These are phyloP conservation scores for Latheticus oryzae DNA, from an alignment of 2,888 invertebrate genomes.

Conservation along the genomic window DNA sequence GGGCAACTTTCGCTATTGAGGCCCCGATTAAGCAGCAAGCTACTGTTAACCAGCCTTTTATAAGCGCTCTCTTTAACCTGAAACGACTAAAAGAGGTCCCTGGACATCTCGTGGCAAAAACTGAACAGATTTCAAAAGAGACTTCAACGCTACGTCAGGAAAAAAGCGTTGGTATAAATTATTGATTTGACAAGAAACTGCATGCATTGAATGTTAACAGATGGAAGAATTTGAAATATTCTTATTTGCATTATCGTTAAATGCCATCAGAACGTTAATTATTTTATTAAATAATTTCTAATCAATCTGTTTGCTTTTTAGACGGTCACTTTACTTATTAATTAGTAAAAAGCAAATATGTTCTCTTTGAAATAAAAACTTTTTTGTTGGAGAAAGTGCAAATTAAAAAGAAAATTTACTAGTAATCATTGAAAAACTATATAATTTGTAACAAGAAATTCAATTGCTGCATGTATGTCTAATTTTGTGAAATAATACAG, in stretches of 20 bases:
- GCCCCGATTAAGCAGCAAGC: constrained; percentile 55
- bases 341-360: constrained; percentile 24
- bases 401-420: constrained; percentile 22
- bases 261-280: constrained; percentile 10
- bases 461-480: no score
- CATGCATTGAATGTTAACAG: neutral
- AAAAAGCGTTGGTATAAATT: neutral
- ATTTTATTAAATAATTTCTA: constrained; percentile 29
- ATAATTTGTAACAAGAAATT: no score
- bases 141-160: constrained; percentile 19
- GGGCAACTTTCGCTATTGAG: constrained; percentile 54
- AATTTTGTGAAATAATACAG: no score
- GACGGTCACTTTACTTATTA: constrained; percentile 24
- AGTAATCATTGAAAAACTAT: constrained; percentile 14
- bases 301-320: constrained; percentile 25
- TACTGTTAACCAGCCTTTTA: constrained; percentile 54
- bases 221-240: no score
- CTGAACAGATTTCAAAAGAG: constrained; percentile 17
- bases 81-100: constrained; percentile 31
- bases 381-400: constrained; percentile 29
- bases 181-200: neutral
- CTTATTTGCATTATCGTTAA: neutral
- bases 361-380: constrained; percentile 17
- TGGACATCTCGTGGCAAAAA: constrained; percentile 28
- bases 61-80: constrained; percentile 51